Evolutionary conservation across 2,797 vertebrate species (phyloP).

Genomic region (Novumbra hubbsi): DNA sequence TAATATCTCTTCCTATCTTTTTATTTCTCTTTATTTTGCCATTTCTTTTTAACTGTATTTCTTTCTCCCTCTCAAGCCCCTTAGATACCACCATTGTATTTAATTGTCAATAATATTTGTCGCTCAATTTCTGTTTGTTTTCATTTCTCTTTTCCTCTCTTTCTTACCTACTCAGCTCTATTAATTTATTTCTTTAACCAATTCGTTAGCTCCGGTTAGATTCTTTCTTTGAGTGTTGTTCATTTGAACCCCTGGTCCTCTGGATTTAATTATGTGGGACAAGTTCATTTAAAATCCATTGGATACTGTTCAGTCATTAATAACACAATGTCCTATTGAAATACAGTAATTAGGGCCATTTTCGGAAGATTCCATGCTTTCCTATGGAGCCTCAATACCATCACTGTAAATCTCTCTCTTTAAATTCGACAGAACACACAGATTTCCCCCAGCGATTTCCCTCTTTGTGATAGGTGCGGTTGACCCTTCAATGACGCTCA

Average conservation of each 20-base stretch:
- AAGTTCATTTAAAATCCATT: too few relatives aligned
- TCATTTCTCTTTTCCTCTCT: background rate
- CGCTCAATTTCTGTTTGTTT: too few relatives aligned
- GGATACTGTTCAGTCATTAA: too few relatives aligned
- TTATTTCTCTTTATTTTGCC: background rate
- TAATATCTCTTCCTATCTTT: background rate
- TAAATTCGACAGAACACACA: conserved; percentile 2
- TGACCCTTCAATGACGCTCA: background rate
- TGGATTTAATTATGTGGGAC: too few relatives aligned
- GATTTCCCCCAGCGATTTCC: background rate
- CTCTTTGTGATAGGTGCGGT: too few relatives aligned
- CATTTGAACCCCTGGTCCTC: too few relatives aligned
- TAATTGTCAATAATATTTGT: too few relatives aligned
- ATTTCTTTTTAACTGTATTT: background rate
- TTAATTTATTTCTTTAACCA: background rate
- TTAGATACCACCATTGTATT: too few relatives aligned
- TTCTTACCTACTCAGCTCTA: background rate
- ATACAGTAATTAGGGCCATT: too few relatives aligned
- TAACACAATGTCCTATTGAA: too few relatives aligned
- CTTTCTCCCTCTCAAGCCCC: background rate
- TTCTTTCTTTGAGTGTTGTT: too few relatives aligned
- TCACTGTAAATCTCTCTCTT: background rate
- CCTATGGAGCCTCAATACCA: background rate
- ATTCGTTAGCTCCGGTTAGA: background rate
- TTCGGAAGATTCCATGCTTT: too few relatives aligned